Percentiles rank a stretch among this genome's conserved stretches.
phyloP scores from a whole-genome alignment of 2,797 vertebrate species.

The Xenops minutus region DNA sequence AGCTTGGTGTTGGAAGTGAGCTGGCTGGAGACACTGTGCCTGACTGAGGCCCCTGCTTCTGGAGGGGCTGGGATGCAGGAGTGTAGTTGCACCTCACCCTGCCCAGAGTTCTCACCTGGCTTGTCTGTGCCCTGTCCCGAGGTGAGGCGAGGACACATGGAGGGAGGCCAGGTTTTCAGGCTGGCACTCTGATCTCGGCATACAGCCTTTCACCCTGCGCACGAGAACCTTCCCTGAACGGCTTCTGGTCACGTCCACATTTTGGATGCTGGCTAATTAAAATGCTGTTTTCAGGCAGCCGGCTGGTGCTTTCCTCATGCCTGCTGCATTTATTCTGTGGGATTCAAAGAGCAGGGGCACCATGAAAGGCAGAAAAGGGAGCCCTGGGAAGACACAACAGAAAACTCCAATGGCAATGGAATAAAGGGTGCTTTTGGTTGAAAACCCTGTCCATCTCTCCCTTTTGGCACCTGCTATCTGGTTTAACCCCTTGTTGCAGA shows the following conservation, averaged over 20 bases:
- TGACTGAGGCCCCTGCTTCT: not conserved
- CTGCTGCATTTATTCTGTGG: not conserved
- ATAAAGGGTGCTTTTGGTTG: not conserved
- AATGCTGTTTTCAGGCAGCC: not conserved
- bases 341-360: not conserved
- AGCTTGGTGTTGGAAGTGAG: not conserved
- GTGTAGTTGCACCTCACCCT: not conserved
- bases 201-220: not conserved
- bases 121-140: rapidly evolving
- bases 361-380: not conserved
- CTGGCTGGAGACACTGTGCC: not conserved
- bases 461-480: not conserved
- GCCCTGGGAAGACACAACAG: not conserved
- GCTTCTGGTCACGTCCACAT: not conserved
- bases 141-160: not conserved
- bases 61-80: not conserved
- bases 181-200: not conserved
- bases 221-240: not conserved
- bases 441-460: not conserved
- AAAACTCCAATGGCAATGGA: not conserved
- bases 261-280: conserved; percentile 6
- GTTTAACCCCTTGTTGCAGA: not conserved
- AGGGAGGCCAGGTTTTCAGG: not conserved
- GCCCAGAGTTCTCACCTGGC: not conserved
- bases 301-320: not conserved